Evolutionary conservation across 2,888 invertebrate genomes (phyloP), one percentile per base, ranked within the genome.

Genomic region (Mimas tiliae): DNA sequence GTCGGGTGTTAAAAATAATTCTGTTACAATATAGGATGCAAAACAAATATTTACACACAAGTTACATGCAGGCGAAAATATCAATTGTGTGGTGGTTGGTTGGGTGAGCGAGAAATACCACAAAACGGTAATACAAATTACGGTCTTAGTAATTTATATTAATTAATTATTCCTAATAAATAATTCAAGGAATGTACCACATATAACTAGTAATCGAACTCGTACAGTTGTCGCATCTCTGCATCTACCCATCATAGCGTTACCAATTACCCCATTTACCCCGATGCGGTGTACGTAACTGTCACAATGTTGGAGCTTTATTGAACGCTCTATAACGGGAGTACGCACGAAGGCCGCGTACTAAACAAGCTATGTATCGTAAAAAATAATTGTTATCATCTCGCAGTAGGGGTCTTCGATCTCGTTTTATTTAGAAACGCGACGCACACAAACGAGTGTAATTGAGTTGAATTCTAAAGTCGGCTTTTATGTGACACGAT

Each of bases 371-470:
- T 68, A 74, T 74, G 65, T 66, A 67, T 72, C 74, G 73, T 79
- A 80, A 80, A 79, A 79, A 70, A 76, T 80, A 77, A 81, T 77
- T 79, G 78, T 73, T 74, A 79, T 70, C 64, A 66, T 68, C 68
- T 65, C 71, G 71, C 68, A 71, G 70, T 77, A 72, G 67, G 69
- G 71, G 64, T 66, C 65, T 72, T 70, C 66, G 65, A 66, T 58
- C 58, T 58, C 58, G 47, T 55, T 53, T 55, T 55, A 55, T 55
- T 55, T 55, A 65, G 55, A 33, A 50, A 63, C 63, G 51, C 64
- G 9, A 42, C 58, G 58, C 58, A 58, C 58, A 58, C 58, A 4
- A 19, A 16, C 58, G 38, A 12, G 38, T 19, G 47, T 64, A 55
- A 45, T 64, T 64, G 58, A 58, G 58, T 42, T 58, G 58, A 58